Base-by-base conservation (phyloP, 2,888 invertebrate genomes). In the Oscheius sp. region DNA sequence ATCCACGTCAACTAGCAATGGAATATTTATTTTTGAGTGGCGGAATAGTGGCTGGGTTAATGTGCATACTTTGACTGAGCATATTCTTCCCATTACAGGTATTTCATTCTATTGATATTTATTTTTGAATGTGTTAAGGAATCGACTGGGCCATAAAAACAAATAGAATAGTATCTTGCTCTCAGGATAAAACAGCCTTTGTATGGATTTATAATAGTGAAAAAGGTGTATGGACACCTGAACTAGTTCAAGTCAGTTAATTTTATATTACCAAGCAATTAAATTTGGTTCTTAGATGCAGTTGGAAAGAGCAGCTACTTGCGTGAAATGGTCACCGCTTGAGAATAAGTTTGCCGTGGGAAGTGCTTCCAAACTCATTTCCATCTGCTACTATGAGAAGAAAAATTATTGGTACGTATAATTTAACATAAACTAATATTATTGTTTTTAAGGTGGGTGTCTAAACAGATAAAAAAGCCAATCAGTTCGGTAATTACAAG, bases 281-380 rank as follows among this genome's bases (percentile, higher is more conserved):
- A 7, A 58, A 35, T 59, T 12, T n/a, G 16, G 25, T 53, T 13
- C 35, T 9, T 23, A 78, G 78, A 79, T 83, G 25, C 93, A 98
- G 74, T 96, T 97, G 83, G 97, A 96, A 90, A 92, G 98, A 70
- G 99, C 98, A 27, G 98, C 98, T 0, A 99, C 97, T 52, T 97
- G 96, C 89, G 99, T 99, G 0, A 95, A 95, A 90, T 99, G 99
- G 99, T 98, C 98, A 0, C 99, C 99, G 0, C 91, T 93, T 89
- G 98, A 98, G 90, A 97, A 98, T 89, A 99, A 99, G 91, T 98
- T 99, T 91, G 99, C 99, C 0, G 98, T 98, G 41, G 99, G 98
- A 0, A 96, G 96, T 21, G 97, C 98, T 23, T 97, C 97, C 29
- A 92, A 96, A 74, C 91, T 96, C 72, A 95, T 99, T 81, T 96